Conservation (phyloP, 2,113 vertebrate species). For the Bos javanicus region DNA sequence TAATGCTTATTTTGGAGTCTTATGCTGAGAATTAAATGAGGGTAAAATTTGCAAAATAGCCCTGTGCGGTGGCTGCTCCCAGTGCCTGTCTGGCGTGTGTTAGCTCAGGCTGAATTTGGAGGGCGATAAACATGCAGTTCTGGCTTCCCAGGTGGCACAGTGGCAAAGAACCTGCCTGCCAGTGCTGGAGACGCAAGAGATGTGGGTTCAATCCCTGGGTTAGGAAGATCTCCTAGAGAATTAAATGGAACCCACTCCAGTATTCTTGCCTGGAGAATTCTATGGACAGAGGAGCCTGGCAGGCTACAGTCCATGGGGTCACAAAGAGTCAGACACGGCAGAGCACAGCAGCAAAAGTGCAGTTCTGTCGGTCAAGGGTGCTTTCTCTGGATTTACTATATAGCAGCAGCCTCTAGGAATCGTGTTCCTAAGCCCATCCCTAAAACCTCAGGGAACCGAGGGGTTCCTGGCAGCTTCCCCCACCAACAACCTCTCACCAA, state of each 20-base stretch:
- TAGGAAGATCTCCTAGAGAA: not conserved
- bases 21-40: not conserved
- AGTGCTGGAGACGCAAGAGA: not conserved
- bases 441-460: not conserved
- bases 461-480: not conserved
- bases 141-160: not conserved
- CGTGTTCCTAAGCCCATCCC: not conserved
- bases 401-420: not conserved
- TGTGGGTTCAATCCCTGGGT: not conserved
- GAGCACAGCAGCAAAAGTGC: not conserved
- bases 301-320: not conserved
- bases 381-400: not conserved
- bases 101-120: not conserved
- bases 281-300: not conserved
- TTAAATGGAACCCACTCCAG: not conserved
- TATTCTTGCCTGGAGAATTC: not conserved
- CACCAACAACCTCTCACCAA: not conserved
- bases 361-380: not conserved
- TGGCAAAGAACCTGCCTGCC: not conserved
- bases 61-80: not conserved
- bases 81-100: rapidly evolving
- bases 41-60: not conserved
- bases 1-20: not conserved
- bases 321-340: rapidly evolving
- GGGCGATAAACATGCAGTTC: not conserved